Conservation (phyloP, 2,888 invertebrate species). For the Watsonalla cultraria region DNA sequence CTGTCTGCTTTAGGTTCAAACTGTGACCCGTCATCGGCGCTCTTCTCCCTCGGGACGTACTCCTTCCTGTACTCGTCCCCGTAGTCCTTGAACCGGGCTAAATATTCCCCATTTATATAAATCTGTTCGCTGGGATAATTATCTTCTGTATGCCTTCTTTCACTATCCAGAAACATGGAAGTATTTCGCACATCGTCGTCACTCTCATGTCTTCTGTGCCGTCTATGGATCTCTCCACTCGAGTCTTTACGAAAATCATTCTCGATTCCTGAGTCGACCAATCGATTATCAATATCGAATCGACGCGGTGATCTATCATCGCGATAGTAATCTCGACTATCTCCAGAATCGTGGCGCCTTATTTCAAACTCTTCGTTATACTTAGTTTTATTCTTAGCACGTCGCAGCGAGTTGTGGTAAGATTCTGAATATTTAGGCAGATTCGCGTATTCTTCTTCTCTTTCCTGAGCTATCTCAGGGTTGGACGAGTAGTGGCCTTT, state of each 20-base stretch:
- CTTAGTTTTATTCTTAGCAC: conserved; percentile 76
- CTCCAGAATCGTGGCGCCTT: conserved; percentile 66
- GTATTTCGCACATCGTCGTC: conserved; percentile 84
- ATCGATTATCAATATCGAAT: conserved; percentile 78
- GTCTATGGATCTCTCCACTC: conserved; percentile 72
- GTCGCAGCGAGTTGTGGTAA: conserved; percentile 81
- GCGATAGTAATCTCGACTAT: conserved; percentile 71
- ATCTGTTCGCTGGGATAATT: conserved; percentile 73
- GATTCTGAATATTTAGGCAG: conserved; percentile 64
- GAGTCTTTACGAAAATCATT: conserved; percentile 88
- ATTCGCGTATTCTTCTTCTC: conserved; percentile 70
- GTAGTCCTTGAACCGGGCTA: conserved; percentile 53
- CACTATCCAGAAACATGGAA: conserved; percentile 84
- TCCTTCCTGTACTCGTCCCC: conserved; percentile 62
- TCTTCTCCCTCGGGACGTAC: conserved; percentile 64
- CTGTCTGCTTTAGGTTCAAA: conserved; percentile 82
- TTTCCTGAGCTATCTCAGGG: conserved; percentile 78
- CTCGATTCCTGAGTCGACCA: conserved; percentile 89
- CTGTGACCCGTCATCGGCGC: conserved; percentile 83
- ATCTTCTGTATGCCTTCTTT: conserved; percentile 85
- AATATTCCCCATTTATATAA: conserved; percentile 66
- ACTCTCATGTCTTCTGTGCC: conserved; percentile 73
- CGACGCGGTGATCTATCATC: conserved; percentile 65
- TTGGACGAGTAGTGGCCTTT: conserved; percentile 80
- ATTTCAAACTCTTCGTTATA: conserved; percentile 55